Percentiles rank a stretch among this genome's conserved stretches.
These are phyloP conservation scores for Carpatolechia fugitivella DNA, from an alignment of 2,888 invertebrate species.

Conservation along the genomic window DNA sequence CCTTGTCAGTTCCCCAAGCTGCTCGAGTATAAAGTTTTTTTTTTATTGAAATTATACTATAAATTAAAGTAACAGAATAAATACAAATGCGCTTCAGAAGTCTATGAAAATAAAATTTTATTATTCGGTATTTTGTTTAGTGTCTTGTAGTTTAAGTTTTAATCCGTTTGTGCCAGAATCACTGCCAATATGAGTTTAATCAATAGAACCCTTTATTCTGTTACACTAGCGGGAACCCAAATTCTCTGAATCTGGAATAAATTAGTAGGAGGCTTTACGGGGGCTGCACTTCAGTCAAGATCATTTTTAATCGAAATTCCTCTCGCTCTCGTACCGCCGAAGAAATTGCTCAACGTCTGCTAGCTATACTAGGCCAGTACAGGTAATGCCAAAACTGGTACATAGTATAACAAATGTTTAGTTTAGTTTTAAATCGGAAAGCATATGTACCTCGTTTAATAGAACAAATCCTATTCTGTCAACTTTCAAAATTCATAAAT, in stretches of 20 bases:
- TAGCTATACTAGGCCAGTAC: background rate
- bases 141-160: background rate
- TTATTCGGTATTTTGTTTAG: too few relatives aligned
- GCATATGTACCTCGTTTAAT: too few relatives aligned
- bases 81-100: background rate
- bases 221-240: background rate
- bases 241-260: constrained; percentile 14
- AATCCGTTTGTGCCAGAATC: background rate
- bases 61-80: too few relatives aligned
- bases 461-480: too few relatives aligned
- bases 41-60: too few relatives aligned
- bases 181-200: background rate
- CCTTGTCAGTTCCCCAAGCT: too few relatives aligned
- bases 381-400: background rate
- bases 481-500: too few relatives aligned
- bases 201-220: constrained; percentile 3
- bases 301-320: constrained; percentile 63
- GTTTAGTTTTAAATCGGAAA: too few relatives aligned
- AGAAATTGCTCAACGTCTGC: constrained; percentile 40
- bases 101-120: too few relatives aligned
- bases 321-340: constrained; percentile 34
- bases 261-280: constrained; percentile 40
- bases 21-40: too few relatives aligned
- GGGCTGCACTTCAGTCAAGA: constrained; percentile 45
- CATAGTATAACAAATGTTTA: too few relatives aligned